Conservation (phyloP, 2,797 vertebrate genomes). For the Cynodonichthys magdalenae region DNA sequence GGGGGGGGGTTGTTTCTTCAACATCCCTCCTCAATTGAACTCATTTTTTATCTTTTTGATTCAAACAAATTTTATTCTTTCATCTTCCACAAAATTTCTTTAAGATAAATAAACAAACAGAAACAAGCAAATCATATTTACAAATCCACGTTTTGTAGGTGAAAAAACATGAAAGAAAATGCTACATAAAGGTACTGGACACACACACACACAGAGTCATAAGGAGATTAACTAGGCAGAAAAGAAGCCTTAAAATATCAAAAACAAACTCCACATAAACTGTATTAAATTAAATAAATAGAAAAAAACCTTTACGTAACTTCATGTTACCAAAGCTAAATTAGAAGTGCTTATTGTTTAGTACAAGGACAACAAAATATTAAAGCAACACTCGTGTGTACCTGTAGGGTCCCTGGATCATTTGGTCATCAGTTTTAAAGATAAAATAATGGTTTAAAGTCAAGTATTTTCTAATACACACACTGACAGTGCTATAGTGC, state of each 20-base stretch:
- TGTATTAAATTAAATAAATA: slow-evolving; percentile 74
- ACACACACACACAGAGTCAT: slow-evolving; percentile 11
- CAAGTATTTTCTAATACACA: slow-evolving; percentile 28
- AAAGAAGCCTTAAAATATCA: slow-evolving; percentile 31
- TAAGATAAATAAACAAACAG: slow-evolving; percentile 19
- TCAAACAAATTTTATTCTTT: neutral
- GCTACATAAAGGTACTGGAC: slow-evolving; percentile 38
- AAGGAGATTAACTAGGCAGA: slow-evolving; percentile 21
- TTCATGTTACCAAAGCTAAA: slow-evolving; percentile 48
- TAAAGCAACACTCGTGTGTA: slow-evolving; percentile 22
- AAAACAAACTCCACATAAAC: slow-evolving; percentile 48
- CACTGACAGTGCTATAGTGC: slow-evolving; percentile 26
- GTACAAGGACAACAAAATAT: slow-evolving; percentile 27
- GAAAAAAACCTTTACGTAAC: slow-evolving; percentile 66
- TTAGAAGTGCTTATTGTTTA: slow-evolving; percentile 63
- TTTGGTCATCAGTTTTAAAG: slow-evolving; percentile 53
- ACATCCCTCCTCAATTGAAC: no score
- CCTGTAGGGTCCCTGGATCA: slow-evolving; percentile 8
- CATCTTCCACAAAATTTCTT: slow-evolving; percentile 7
- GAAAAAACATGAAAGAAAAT: slow-evolving; percentile 50
- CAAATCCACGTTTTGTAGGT: slow-evolving; percentile 41
- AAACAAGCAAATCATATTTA: slow-evolving; percentile 19
- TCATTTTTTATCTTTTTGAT: no score
- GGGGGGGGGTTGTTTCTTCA: no score
- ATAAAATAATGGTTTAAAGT: slow-evolving; percentile 26